These are phyloP conservation scores for Sycobia sp. DNA, from an alignment of 1,140 invertebrate species.

Conservation along the genomic window DNA sequence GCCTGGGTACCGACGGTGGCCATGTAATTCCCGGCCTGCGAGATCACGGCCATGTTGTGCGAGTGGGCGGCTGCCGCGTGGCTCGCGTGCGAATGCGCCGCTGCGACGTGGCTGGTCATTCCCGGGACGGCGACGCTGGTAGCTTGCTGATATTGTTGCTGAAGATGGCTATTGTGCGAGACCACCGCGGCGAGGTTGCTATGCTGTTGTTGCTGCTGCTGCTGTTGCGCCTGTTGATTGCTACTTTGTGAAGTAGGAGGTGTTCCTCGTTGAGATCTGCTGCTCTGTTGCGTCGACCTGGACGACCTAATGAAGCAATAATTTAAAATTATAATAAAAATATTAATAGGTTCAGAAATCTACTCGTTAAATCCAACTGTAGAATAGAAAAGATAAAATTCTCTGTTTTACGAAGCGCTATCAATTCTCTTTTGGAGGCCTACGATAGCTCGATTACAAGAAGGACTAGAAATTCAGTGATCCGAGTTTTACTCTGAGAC, in stretches of 20 bases:
- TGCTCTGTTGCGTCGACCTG: constrained; percentile 50
- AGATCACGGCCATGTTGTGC: constrained; percentile 65
- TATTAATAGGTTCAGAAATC: too few species aligned
- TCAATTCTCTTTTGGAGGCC: too few species aligned
- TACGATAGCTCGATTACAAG: too few species aligned
- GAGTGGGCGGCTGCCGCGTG: constrained; percentile 52
- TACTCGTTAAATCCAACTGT: too few species aligned
- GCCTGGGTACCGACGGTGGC: constrained; percentile 63
- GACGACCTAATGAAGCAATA: too few species aligned
- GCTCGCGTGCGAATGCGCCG: constrained; percentile 59
- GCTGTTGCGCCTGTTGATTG: constrained; percentile 46
- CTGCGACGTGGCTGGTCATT: constrained; percentile 41
- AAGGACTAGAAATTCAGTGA: too few species aligned
- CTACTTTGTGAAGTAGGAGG: constrained; percentile 34
- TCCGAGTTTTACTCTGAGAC: too few species aligned
- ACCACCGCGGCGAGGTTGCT: background rate
- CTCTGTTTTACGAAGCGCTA: too few species aligned
- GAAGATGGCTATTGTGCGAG: constrained; percentile 47
- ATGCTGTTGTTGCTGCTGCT: constrained; percentile 36
- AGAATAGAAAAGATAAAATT: too few species aligned
- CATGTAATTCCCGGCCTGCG: constrained; percentile 66
- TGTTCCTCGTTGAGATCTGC: background rate
- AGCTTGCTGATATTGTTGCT: constrained; percentile 59
- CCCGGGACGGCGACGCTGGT: constrained; percentile 52
- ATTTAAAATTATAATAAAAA: too few species aligned